These are phyloP conservation scores for Molanna angustata DNA, from an alignment of 2,888 invertebrate species.

Conservation along the genomic window DNA sequence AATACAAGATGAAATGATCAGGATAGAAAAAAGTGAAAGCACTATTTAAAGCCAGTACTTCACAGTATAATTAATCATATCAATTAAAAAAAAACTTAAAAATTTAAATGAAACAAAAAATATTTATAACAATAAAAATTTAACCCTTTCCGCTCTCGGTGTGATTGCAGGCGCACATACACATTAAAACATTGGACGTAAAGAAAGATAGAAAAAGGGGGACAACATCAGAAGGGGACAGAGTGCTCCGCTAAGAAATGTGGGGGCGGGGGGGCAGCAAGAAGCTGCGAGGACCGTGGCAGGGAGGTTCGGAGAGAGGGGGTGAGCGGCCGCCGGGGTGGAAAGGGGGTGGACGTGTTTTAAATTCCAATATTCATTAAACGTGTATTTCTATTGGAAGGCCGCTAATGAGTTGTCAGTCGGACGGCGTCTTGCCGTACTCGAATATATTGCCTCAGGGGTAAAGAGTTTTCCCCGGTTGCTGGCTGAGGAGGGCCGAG, in stretches of 20 bases:
- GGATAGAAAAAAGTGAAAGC: no score
- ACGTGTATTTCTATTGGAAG: conserved; percentile 34
- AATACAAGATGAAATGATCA: no score
- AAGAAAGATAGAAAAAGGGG: conserved; percentile 34
- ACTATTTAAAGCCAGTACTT: no score
- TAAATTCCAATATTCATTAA: conserved; percentile 34
- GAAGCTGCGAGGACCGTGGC: conserved; percentile 13
- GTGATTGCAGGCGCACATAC: conserved; percentile 28
- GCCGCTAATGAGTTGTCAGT: conserved; percentile 34
- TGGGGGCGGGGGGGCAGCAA: conserved; percentile 21
- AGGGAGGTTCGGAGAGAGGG: conserved; percentile 13
- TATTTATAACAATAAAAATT: not conserved
- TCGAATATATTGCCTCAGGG: conserved; percentile 21
- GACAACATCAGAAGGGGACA: conserved; percentile 34
- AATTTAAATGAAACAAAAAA: no score
- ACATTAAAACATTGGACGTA: conserved; percentile 33
- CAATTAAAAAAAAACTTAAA: no score
- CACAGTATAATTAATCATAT: no score
- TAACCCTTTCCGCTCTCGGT: conserved; percentile 20
- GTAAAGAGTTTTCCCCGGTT: conserved; percentile 18
- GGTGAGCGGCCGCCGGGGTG: conserved; percentile 14
- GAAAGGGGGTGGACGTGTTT: conserved; percentile 32
- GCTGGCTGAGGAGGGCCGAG: not conserved
- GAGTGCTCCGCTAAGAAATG: conserved; percentile 32
- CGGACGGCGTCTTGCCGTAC: conserved; percentile 30